Conservation (phyloP, 2,113 vertebrate species). For the Microcebus tavaratra region DNA sequence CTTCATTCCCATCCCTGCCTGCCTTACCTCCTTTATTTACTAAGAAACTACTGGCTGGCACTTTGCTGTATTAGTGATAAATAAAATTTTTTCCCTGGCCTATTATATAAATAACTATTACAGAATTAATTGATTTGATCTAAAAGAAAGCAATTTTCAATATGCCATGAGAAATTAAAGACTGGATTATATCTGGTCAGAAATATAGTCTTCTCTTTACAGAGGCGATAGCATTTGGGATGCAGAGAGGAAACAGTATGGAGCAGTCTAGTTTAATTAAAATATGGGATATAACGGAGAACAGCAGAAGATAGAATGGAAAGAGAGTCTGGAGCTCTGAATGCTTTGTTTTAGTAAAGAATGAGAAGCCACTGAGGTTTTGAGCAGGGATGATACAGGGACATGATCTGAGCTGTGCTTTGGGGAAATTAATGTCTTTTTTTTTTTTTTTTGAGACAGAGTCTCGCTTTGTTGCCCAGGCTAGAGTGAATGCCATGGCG, state of each 20-base stretch:
- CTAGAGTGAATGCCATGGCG: too few relatives aligned
- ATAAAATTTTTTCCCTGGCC: neutral
- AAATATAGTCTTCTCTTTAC: neutral
- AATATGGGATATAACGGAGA: neutral
- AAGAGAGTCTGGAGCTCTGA: neutral
- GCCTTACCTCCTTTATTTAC: neutral
- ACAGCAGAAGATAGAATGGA: neutral
- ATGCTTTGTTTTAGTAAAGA: constrained; percentile 7
- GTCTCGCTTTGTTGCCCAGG: too few relatives aligned
- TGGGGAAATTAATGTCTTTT: neutral
- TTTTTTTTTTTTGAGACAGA: too few relatives aligned
- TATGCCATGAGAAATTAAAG: constrained; percentile 26
- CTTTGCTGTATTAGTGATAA: neutral
- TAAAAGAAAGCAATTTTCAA: constrained; percentile 5
- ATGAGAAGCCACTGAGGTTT: neutral
- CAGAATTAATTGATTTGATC: neutral
- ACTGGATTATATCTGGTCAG: neutral
- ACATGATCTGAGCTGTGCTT: neutral
- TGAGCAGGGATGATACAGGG: neutral
- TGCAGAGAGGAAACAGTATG: neutral
- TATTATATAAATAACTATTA: constrained; percentile 20
- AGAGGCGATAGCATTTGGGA: neutral
- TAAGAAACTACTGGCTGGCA: neutral
- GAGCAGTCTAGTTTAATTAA: neutral
- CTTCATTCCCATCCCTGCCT: neutral